Evolutionary conservation across 2,888 invertebrate species (phyloP).

Genomic region (Ormyrus rosae): DNA sequence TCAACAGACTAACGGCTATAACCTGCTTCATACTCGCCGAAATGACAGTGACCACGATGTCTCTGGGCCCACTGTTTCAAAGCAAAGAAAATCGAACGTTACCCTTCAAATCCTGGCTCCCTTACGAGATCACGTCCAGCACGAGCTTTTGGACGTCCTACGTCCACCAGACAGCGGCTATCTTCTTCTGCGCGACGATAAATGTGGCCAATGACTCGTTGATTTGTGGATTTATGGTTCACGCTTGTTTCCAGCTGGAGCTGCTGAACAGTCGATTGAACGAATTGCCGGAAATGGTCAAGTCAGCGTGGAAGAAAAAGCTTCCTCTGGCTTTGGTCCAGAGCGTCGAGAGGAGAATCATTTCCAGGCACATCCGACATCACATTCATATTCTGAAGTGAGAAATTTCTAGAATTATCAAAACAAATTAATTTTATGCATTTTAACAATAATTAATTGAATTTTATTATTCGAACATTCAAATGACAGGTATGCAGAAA

Average conservation of each 20-base stretch:
- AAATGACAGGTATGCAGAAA: not conserved
- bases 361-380: not conserved
- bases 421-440: no score
- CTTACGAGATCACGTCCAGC: not conserved
- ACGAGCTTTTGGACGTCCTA: slow-evolving; percentile 22
- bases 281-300: no score
- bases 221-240: slow-evolving; percentile 20
- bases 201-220: slow-evolving; percentile 23
- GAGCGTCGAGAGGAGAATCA: not conserved
- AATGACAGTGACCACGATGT: slow-evolving; percentile 23
- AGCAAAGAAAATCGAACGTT: slow-evolving; percentile 6
- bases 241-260: not conserved
- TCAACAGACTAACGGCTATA: not conserved
- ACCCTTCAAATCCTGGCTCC: slow-evolving; percentile 31
- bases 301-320: no score
- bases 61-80: not conserved
- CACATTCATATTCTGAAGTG: slow-evolving; percentile 9
- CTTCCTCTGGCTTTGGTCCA: no score
- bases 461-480: no score
- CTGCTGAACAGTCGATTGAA: not conserved
- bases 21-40: slow-evolving; percentile 19
- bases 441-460: no score
- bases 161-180: slow-evolving; percentile 20
- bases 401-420: not conserved
- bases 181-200: not conserved